Percentiles rank a stretch among this genome's conserved stretches.
These are phyloP conservation scores for Sebastiscus albofasciatus DNA, from an alignment of 2,797 vertebrate genomes.

Conservation along the genomic window DNA sequence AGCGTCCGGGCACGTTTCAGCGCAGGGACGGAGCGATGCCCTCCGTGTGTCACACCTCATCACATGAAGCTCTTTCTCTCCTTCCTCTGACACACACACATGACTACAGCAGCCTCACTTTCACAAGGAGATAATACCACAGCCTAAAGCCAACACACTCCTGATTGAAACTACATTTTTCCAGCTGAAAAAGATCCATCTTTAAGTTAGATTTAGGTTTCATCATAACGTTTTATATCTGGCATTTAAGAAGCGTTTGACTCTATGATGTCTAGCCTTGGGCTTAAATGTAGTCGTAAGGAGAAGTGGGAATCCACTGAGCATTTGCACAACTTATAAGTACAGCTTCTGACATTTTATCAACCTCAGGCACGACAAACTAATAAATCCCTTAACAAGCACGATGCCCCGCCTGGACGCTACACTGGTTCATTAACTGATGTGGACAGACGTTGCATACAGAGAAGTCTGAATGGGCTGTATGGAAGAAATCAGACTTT, in stretches of 20 bases:
- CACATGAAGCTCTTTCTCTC: slow-evolving; percentile 40
- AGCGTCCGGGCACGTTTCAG: slow-evolving; percentile 62
- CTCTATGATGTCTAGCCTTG: slow-evolving; percentile 33
- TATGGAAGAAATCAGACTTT: slow-evolving; percentile 39
- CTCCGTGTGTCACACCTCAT: slow-evolving; percentile 71
- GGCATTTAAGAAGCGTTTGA: slow-evolving; percentile 12
- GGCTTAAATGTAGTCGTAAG: slow-evolving; percentile 38
- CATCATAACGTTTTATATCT: not conserved
- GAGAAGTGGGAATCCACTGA: slow-evolving; percentile 44
- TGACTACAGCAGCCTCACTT: slow-evolving; percentile 14
- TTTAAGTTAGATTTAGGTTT: not conserved
- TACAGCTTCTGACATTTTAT: slow-evolving; percentile 66
- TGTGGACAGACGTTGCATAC: slow-evolving; percentile 3
- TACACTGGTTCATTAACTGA: slow-evolving; percentile 43
- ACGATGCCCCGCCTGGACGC: slow-evolving; percentile 19
- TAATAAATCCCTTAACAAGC: slow-evolving; percentile 40
- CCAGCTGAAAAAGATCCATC: not conserved
- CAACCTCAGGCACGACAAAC: slow-evolving; percentile 62
- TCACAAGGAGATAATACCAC: slow-evolving; percentile 21
- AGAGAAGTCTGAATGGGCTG: slow-evolving; percentile 28
- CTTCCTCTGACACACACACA: not conserved
- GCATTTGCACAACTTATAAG: slow-evolving; percentile 46
- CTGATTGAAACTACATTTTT: slow-evolving; percentile 36
- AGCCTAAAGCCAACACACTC: slow-evolving; percentile 19
- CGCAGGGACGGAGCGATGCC: slow-evolving; percentile 53